A percentile compares a stretch with the other conserved stretches of the same genome.
phyloP scores from a whole-genome alignment of 1,140 invertebrate genomes.

The Drosophila truncata region DNA sequence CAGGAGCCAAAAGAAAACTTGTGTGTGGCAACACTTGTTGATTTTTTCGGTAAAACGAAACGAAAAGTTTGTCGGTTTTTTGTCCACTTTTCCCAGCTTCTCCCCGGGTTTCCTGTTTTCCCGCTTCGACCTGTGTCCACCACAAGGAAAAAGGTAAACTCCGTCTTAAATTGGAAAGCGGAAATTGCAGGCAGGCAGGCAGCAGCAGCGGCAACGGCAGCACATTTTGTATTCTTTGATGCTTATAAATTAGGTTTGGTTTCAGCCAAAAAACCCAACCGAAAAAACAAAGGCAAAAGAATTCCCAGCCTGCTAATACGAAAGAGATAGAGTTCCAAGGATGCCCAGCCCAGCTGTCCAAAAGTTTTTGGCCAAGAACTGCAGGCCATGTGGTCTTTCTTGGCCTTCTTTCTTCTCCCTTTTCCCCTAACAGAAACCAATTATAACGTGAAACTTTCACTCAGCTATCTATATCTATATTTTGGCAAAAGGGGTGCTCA shows the following conservation, averaged over 20 bases:
- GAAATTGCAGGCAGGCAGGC: conserved; percentile 70
- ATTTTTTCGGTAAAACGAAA: conserved; percentile 34
- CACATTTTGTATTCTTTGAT: conserved; percentile 76
- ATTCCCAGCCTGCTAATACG: conserved; percentile 36
- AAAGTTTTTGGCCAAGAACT: conserved; percentile 41
- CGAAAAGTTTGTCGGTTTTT: conserved; percentile 43
- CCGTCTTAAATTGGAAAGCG: conserved; percentile 64
- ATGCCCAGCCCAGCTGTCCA: conserved; percentile 20
- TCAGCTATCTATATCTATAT: conserved; percentile 9
- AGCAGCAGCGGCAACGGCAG: conserved; percentile 6
- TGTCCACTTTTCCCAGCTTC: not conserved
- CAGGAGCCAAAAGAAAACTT: conserved; percentile 50
- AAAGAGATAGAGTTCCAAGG: conserved; percentile 20
- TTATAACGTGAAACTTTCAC: conserved; percentile 27
- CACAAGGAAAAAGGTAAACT: conserved; percentile 60
- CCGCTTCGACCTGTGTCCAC: conserved; percentile 23
- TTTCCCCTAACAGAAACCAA: conserved; percentile 28
- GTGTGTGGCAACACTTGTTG: conserved; percentile 70
- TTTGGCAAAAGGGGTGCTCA: conserved; percentile 6
- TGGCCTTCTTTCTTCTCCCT: conserved; percentile 3
- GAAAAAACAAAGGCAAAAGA: conserved; percentile 8
- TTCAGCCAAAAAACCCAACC: conserved; percentile 1
- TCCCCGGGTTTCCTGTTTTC: not conserved
- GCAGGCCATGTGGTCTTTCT: conserved; percentile 29
- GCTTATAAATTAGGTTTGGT: conserved; percentile 69